Evolutionary conservation across 2,113 vertebrate genomes (phyloP).

Genomic region (Brachyhypopomus occidentalis): DNA sequence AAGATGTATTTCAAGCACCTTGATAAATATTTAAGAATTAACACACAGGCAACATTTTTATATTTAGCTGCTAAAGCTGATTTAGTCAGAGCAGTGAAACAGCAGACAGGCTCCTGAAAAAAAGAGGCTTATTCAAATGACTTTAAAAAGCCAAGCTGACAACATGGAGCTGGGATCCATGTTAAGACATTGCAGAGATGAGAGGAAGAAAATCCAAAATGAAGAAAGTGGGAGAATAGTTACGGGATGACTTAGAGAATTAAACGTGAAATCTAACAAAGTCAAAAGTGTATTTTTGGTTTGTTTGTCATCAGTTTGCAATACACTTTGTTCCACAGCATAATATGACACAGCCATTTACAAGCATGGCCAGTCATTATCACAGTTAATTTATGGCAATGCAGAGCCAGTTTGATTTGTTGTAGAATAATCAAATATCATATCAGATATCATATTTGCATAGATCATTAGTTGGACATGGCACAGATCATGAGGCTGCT

Average conservation of each 20-base stretch:
- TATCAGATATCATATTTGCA: too few relatives aligned
- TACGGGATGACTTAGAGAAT: not conserved
- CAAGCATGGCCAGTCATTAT: not conserved
- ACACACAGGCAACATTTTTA: conserved; percentile 68
- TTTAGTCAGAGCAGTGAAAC: conserved; percentile 70
- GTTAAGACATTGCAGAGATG: conserved; percentile 49
- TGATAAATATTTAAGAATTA: conserved; percentile 72
- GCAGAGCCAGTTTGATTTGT: not conserved
- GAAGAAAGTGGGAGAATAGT: conserved; percentile 33
- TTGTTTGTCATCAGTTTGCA: not conserved
- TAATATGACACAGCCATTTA: not conserved
- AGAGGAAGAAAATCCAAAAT: conserved; percentile 56
- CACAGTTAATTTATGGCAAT: not conserved
- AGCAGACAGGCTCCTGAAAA: conserved; percentile 62
- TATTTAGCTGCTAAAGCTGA: conserved; percentile 76
- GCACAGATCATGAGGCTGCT: not conserved
- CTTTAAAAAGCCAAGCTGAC: conserved; percentile 72
- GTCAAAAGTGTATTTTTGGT: not conserved
- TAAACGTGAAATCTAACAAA: conserved; percentile 19
- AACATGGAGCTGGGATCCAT: conserved; percentile 64
- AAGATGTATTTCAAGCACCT: conserved; percentile 63
- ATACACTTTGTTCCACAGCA: not conserved
- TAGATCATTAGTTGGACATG: not conserved
- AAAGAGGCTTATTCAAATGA: conserved; percentile 81
- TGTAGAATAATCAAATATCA: not conserved